Evolutionary conservation across 2,797 vertebrate genomes (phyloP), one percentile per base, ranked within the genome.

Genomic region (Sebastes hubbsi): DNA sequence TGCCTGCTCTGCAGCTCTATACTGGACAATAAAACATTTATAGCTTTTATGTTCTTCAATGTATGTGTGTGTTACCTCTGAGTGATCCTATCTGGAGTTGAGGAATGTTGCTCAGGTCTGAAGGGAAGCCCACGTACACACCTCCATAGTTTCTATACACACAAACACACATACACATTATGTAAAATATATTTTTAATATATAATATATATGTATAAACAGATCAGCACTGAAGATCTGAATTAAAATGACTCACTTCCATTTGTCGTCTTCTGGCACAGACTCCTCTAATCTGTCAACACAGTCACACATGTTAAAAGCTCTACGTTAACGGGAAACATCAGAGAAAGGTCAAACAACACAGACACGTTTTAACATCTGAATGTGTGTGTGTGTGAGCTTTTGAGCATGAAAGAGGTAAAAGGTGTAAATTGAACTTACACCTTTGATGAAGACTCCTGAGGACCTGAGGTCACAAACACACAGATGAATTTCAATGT

Each of bases 91-190:
- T 93, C 82, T 97, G 96, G 52, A 83, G 91, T 75, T 94, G 87
- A 71, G 95, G 94, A 84, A 96, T 88, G 66, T 84, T 92, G 84
- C 93, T 93, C 1, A 95, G 90, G 8, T 97, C 96, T 1, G 95
- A 72, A 0, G 97, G 97, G 70, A 98, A 90, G 7, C 97, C 98
- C 71, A 98, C 97, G 1, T 99, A 99, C 11, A 99, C 97, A 0
- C 97, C 97, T 2, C 98, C 98, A 14, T 98, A 99, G 94, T 98
- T 97, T 92, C 97, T 98, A 55, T 4, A 78, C 0, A n/a, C 1
- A 73, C 29, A 77, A 5, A 73, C 63, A 78, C 18, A 63, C 22
- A 77, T 46, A 46, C 52, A 79, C 16, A 72, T 13, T 22, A 20
- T 6, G 22, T 29, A 18, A 63, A 49, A 32, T 67, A 6, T 20